Conservation (phyloP, 2,113 vertebrate genomes). For the Podarcis raffonei region DNA sequence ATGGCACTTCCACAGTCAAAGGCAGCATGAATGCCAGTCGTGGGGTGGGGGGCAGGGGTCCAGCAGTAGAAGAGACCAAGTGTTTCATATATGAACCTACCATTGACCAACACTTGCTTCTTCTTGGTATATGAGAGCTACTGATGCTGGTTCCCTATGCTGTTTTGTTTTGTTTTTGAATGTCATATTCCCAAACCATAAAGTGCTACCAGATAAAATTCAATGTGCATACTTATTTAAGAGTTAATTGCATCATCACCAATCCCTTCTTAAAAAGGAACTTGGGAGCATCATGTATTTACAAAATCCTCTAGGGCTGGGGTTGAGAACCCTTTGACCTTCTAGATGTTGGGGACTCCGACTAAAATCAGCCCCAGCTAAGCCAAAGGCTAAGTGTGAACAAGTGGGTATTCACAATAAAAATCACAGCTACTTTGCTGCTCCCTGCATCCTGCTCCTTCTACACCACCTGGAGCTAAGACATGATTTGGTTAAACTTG, state of each 20-base stretch:
- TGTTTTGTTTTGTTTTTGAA: not conserved
- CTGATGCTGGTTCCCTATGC: not conserved
- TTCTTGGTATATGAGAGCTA: not conserved
- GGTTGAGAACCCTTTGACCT: constrained; percentile 8
- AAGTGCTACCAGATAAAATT: not conserved
- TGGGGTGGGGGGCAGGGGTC: no score
- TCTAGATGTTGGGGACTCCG: no score
- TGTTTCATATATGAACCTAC: not conserved
- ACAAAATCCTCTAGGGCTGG: constrained; percentile 66
- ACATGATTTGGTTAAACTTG: no score
- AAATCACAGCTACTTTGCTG: no score
- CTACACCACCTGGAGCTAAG: no score
- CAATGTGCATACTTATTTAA: no score
- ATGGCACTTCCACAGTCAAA: not conserved
- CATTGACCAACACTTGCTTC: not conserved
- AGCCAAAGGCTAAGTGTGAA: no score
- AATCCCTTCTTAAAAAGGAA: not conserved
- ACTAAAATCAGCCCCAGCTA: no score
- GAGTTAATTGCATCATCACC: not conserved
- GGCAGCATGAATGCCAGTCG: not conserved
- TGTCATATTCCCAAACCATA: not conserved
- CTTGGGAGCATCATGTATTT: not conserved
- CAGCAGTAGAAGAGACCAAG: no score
- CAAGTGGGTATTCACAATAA: no score
- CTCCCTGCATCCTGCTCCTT: no score